Evolutionary conservation across 2,797 vertebrate genomes (phyloP), one percentile per base, ranked within the genome.

Genomic region (Cebuella pygmaea): DNA sequence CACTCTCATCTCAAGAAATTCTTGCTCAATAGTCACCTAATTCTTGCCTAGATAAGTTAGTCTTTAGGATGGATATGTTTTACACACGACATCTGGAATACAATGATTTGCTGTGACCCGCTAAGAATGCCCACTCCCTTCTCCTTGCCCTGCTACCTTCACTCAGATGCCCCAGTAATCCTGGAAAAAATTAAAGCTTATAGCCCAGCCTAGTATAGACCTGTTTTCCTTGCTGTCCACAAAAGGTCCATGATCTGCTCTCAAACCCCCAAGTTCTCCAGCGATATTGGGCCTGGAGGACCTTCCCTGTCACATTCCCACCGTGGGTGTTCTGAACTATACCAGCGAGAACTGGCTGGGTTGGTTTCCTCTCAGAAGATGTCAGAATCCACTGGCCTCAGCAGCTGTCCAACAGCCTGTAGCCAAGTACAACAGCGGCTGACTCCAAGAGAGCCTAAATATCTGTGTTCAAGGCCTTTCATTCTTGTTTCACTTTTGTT

Each of bases 1-100:
- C 44, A 67, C 26, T 93, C 20, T 93, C 11, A 46, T 72, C 92
- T 94, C 72, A 92, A 85, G 79, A 90, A 94, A 67, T 86, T 90
- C 61, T 75, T 67, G 24, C 22, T 19, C 14, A 90, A 55, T 1
- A 61, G 48, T 74, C 74, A 83, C 39, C 24, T 36, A 79, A 88
- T 92, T 74, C 19, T 94, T 36, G 0, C 14, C n/a, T 59, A 61
- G 22, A 10, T 46, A 84, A 86, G 33, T 59, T 85, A 80, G 48
- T 24, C 26, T 91, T 87, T 44, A 70, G 36, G 52, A 75, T 39
- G 24, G 19, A 78, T 7, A 24, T 44, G 7, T n/a, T 92, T 59
- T 86, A 39, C 7, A 59, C 13, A 64, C 17, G 95, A 67, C 24
- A 72, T 88, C 81, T 44, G 87, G n/a, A 74, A 79, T 91, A 84